Conservation (phyloP, 2,888 invertebrate species). For the Choristoneura rosaceana region DNA sequence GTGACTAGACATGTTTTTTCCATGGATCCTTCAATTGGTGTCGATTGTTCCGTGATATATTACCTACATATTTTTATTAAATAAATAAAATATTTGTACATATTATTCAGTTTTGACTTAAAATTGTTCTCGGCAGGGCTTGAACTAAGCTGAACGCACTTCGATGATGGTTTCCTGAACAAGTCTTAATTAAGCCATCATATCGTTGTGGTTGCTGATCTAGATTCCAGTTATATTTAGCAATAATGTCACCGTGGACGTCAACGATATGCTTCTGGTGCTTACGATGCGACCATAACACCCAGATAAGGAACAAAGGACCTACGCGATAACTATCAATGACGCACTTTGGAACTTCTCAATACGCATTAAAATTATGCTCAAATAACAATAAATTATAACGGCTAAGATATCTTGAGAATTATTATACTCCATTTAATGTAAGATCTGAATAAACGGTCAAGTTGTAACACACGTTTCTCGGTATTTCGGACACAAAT, state of each 20-base stretch:
- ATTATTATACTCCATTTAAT: too few species aligned
- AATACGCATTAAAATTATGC: conserved; percentile 1
- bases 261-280: neutral
- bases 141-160: neutral
- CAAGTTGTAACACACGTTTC: too few species aligned
- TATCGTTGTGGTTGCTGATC: neutral
- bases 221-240: neutral
- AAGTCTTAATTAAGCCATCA: neutral
- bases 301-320: neutral
- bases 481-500: too few species aligned
- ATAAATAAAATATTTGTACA: too few species aligned
- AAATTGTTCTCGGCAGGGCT: too few species aligned
- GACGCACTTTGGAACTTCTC: conserved; percentile 6
- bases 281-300: neutral
- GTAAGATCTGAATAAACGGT: too few species aligned
- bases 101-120: too few species aligned
- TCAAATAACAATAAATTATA: neutral
- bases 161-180: neutral
- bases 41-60: too few species aligned
- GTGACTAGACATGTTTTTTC: too few species aligned
- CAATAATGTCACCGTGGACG: neutral
- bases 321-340: conserved; percentile 1
- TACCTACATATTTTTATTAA: too few species aligned
- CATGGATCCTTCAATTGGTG: too few species aligned
- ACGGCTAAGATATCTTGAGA: too few species aligned